Evolutionary conservation across 2,113 vertebrate species (phyloP).

Genomic region (Eonycteris spelaea): DNA sequence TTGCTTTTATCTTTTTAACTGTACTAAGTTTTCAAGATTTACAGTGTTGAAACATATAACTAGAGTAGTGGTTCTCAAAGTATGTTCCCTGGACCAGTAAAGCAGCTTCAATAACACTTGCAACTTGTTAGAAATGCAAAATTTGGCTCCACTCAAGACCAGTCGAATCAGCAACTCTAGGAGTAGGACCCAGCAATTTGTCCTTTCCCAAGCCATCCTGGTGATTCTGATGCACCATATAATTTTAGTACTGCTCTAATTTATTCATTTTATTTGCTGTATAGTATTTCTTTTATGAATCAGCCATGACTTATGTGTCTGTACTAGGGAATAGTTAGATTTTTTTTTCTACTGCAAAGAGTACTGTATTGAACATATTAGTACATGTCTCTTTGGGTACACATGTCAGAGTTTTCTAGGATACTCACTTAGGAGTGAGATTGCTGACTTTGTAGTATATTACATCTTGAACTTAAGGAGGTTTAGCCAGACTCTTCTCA

Average conservation of each 20-base stretch:
- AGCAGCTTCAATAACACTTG: not conserved
- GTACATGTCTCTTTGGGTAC: not conserved
- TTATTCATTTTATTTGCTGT: not conserved
- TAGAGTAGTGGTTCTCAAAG: not conserved
- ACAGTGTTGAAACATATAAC: not conserved
- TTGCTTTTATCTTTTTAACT: not conserved
- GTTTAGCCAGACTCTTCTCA: not conserved
- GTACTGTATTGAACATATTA: not conserved
- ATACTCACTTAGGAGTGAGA: not conserved
- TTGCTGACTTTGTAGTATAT: not conserved
- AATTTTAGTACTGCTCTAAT: not conserved
- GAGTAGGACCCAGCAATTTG: not conserved
- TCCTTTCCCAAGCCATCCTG: not conserved
- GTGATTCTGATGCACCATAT: not conserved
- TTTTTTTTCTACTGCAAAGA: not conserved
- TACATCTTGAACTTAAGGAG: constrained; percentile 3
- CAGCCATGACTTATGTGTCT: not conserved
- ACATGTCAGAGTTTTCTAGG: not conserved
- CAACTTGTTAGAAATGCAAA: not conserved
- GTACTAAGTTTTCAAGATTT: not conserved
- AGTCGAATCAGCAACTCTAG: not conserved
- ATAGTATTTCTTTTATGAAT: not conserved
- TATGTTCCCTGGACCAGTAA: not conserved
- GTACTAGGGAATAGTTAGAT: not conserved
- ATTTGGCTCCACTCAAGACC: not conserved